Base-by-base conservation (phyloP, 1,140 invertebrate species). In the Papilio polyxenes region DNA sequence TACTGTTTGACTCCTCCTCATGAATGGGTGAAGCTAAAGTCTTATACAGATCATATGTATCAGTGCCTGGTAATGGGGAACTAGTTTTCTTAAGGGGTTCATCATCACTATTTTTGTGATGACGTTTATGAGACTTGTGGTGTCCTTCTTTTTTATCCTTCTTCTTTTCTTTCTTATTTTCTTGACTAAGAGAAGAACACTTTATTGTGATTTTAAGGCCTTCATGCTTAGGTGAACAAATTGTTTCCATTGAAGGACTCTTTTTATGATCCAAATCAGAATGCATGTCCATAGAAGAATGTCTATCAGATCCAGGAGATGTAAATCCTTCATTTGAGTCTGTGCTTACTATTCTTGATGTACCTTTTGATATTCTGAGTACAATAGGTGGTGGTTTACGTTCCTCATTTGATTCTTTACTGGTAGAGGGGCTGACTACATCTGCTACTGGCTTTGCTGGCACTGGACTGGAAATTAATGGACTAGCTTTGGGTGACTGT, bases 331-430 rank as follows among this genome's bases (percentile, higher is more conserved):
- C 95, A 93, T 96, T 95, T 80, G 95, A 96, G 86, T 96, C 95
- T 62, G 95, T 96, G 87, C 95, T 96, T 75, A 96, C 95, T 88
- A 96, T 94, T 84, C 95, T 95, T 56, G 95, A 96, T 80, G 95
- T 96, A 75, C 95, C 95, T 91, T 96, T 96, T 59, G 95, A 96
- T 92, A 96, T 96, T 87, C 95, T 92, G 10, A 96, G 87, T 72
- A 96, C 95, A 85, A 96, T 96, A 59, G 95, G 95, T 82, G 95
- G 95, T 79, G 93, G 93, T 86, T 94, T 94, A 59, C 92, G 85
- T 85, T 94, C 93, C 74, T 94, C 92, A 90, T 87, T 92, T 72
- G 87, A 80, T 65, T 93, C 92, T 89, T 92, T 94, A 86, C 92
- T 94, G 56, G 92, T 94, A 80, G 93, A 93, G 44, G 93, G 94